Percentiles rank a stretch among this genome's conserved stretches.
These are phyloP conservation scores for Epizoanthus rinbou DNA, from an alignment of 92 coral and sea anemone genomes.

Conservation along the genomic window DNA sequence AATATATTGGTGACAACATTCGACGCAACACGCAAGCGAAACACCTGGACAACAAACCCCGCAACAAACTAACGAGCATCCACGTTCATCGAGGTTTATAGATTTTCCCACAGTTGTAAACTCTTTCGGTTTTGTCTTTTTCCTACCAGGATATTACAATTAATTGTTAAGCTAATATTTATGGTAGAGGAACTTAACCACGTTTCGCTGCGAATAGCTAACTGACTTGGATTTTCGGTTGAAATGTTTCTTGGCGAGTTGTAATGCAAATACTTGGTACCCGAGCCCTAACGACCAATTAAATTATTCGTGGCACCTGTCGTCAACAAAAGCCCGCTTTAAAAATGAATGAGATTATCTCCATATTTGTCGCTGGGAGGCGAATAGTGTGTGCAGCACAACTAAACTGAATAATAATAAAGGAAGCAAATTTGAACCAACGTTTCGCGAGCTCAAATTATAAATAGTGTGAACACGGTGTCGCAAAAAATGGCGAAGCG, in stretches of 20 bases:
- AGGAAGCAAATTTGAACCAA: conserved; percentile 29
- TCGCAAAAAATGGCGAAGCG: conserved; percentile 55
- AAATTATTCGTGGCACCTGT: conserved; percentile 61
- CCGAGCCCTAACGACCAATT: conserved; percentile 64
- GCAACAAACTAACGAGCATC: neutral
- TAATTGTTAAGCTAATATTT: neutral
- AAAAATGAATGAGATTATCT: conserved; percentile 88
- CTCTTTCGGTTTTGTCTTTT: neutral
- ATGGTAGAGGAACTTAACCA: neutral
- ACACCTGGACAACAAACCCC: neutral
- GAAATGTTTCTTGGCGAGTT: conserved; percentile 25
- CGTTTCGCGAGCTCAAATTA: conserved; percentile 60
- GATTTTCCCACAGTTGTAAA: neutral
- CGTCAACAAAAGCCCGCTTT: conserved; percentile 68
- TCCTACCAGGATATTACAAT: neutral
- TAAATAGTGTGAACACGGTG: conserved; percentile 44
- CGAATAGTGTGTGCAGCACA: conserved; percentile 73
- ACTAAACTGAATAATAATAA: conserved; percentile 75
- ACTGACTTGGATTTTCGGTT: neutral
- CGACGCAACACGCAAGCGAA: neutral
- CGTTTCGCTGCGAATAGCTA: conserved; percentile 9
- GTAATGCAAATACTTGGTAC: conserved; percentile 31
- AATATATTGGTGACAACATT: conserved; percentile 34
- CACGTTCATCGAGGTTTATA: neutral
- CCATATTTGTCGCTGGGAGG: conserved; percentile 92